A percentile compares a stretch with the other conserved stretches of the same genome.
These are phyloP conservation scores for Alcedo quadribrachys DNA, from an alignment of 2,797 vertebrate species.

Conservation along the genomic window DNA sequence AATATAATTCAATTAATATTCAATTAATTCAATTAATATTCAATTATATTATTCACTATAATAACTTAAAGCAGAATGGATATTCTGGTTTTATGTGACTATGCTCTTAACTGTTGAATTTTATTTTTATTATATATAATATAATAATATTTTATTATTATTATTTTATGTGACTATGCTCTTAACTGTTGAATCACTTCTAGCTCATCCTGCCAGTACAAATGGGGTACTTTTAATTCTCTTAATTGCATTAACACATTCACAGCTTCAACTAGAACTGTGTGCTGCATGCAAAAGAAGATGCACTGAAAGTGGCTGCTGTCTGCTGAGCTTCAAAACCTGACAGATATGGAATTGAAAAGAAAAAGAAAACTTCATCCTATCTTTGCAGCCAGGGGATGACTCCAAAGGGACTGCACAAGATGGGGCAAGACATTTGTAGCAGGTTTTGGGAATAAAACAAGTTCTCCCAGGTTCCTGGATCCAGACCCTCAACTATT, in stretches of 20 bases:
- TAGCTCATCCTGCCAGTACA: not conserved
- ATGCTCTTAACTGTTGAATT: not conserved
- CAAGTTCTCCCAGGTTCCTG: not conserved
- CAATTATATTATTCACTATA: not conserved
- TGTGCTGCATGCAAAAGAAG: not conserved
- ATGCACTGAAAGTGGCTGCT: not conserved
- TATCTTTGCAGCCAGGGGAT: not conserved
- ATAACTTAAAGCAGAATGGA: not conserved
- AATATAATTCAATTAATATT: too few relatives aligned
- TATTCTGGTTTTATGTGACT: not conserved
- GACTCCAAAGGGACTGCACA: not conserved
- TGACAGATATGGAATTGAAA: not conserved
- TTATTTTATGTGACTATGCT: not conserved
- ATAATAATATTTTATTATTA: too few relatives aligned
- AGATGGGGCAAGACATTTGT: not conserved
- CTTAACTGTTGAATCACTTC: not conserved
- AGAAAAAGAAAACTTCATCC: not conserved
- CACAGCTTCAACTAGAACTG: not conserved
- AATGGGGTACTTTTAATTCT: not conserved
- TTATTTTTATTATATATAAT: too few relatives aligned
- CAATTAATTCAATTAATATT: too few relatives aligned
- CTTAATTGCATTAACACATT: not conserved
- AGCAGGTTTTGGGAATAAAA: not conserved
- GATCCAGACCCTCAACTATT: not conserved
- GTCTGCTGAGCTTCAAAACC: not conserved